Conservation (phyloP, 2,888 invertebrate species). For the Mythimna ferrago region DNA sequence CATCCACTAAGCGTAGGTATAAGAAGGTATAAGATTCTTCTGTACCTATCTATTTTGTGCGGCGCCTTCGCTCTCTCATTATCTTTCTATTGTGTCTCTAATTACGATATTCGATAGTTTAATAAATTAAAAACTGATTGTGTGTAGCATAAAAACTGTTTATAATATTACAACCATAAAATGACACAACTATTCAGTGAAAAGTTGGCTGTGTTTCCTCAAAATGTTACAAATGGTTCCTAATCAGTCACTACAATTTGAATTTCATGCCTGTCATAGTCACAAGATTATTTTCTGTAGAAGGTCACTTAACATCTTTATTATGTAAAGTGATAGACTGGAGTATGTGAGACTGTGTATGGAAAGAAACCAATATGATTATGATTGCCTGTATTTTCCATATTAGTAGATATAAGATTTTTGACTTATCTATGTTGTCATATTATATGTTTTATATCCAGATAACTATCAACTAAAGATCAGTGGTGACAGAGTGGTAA, state of each 20-base stretch:
- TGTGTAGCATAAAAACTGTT: too few relatives aligned
- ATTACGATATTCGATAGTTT: too few relatives aligned
- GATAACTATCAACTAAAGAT: too few relatives aligned
- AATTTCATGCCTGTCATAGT: conserved; percentile 6
- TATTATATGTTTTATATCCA: too few relatives aligned
- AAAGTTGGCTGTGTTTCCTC: neutral
- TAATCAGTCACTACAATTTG: neutral
- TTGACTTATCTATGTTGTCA: neutral
- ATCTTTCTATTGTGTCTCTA: too few relatives aligned
- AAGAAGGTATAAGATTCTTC: too few relatives aligned
- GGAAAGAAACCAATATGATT: too few relatives aligned
- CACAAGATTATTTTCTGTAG: conserved; percentile 7
- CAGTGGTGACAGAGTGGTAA: too few relatives aligned
- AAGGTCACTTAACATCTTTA: conserved; percentile 5
- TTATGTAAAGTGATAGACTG: neutral
- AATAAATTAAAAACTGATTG: too few relatives aligned
- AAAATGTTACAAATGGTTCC: neutral
- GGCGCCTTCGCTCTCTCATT: too few relatives aligned
- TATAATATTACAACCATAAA: neutral
- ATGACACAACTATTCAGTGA: neutral
- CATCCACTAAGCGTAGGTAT: too few relatives aligned
- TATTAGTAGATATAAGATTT: neutral
- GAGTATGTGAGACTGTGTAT: neutral
- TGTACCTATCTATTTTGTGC: too few relatives aligned
- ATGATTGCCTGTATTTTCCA: neutral